These are phyloP conservation scores for Siderastrea siderea DNA, from an alignment of 92 coral and sea anemone species.

Conservation along the genomic window DNA sequence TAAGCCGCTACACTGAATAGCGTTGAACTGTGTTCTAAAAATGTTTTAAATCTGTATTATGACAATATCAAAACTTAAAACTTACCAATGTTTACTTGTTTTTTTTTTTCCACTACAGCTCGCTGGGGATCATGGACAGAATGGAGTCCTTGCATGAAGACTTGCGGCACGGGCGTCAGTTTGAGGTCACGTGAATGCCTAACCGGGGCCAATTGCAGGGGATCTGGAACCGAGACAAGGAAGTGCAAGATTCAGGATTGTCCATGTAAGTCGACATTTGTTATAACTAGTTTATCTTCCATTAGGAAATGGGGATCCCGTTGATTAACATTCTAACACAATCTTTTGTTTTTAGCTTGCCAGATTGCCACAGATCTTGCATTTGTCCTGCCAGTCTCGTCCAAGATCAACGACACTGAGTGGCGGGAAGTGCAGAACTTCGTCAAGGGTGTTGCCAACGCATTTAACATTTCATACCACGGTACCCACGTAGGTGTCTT, in stretches of 20 bases:
- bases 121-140: slow-evolving; percentile 96
- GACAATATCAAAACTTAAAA: not conserved
- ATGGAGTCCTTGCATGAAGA: slow-evolving; percentile 98
- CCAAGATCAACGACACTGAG: slow-evolving; percentile 91
- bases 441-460: slow-evolving; percentile 89
- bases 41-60: not conserved
- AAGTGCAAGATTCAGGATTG: slow-evolving; percentile 95
- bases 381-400: slow-evolving; percentile 92
- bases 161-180: slow-evolving; percentile 94
- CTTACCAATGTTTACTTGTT: not conserved
- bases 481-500: slow-evolving; percentile 96
- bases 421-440: slow-evolving; percentile 95
- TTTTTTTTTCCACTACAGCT: slow-evolving; percentile 60
- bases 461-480: slow-evolving; percentile 87
- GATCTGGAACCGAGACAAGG: slow-evolving; percentile 76
- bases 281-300: no score
- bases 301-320: no score
- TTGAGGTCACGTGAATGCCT: slow-evolving; percentile 91
- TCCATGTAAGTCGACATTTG: slow-evolving; percentile 73
- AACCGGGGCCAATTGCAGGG: slow-evolving; percentile 95
- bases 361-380: slow-evolving; percentile 85
- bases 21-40: not conserved
- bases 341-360: slow-evolving; percentile 70
- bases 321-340: not conserved
- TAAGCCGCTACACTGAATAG: not conserved